Percentiles rank a stretch among this genome's conserved stretches.
phyloP scores from a whole-genome alignment of 2,797 vertebrate species.

The Melanotaenia boesemani region DNA sequence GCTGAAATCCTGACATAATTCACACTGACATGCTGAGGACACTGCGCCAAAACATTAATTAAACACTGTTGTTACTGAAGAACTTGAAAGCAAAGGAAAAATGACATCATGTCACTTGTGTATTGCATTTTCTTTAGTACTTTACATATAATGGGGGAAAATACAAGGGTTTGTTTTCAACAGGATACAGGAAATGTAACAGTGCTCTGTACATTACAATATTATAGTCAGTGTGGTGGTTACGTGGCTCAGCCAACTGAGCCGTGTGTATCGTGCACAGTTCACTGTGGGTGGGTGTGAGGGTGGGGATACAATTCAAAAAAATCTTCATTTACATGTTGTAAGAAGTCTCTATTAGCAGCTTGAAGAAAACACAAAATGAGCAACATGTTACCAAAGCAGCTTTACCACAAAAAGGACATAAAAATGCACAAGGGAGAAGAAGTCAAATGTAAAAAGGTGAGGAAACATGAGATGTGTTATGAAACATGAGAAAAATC shows the following conservation, averaged over 20 bases:
- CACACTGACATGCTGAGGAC: background rate
- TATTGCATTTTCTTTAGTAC: constrained; percentile 87
- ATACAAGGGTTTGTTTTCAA: constrained; percentile 83
- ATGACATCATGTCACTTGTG: constrained; percentile 59
- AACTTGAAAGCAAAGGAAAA: constrained; percentile 38
- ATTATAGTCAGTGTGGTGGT: constrained; percentile 71
- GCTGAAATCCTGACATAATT: constrained; percentile 17
- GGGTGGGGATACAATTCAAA: constrained; percentile 60
- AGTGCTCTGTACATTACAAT: constrained; percentile 86
- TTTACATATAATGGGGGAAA: constrained; percentile 85
- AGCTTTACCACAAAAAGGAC: constrained; percentile 48
- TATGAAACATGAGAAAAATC: background rate
- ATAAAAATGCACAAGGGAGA: constrained; percentile 38
- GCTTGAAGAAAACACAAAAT: constrained; percentile 73
- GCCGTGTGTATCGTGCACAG: constrained; percentile 68
- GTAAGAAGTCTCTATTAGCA: constrained; percentile 83
- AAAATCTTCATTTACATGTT: constrained; percentile 72
- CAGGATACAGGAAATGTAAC: constrained; percentile 85
- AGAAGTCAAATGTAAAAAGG: constrained; percentile 1
- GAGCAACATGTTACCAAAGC: constrained; percentile 60
- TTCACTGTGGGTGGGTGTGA: constrained; percentile 47
- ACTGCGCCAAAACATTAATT: background rate
- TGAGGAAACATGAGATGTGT: background rate
- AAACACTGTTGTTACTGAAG: background rate
- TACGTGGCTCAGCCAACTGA: constrained; percentile 56